Percentiles rank a stretch among this genome's conserved stretches.
Evolutionary conservation across 2,888 invertebrate genomes (phyloP).

Genomic region (Pollenia griseotomentosa): DNA sequence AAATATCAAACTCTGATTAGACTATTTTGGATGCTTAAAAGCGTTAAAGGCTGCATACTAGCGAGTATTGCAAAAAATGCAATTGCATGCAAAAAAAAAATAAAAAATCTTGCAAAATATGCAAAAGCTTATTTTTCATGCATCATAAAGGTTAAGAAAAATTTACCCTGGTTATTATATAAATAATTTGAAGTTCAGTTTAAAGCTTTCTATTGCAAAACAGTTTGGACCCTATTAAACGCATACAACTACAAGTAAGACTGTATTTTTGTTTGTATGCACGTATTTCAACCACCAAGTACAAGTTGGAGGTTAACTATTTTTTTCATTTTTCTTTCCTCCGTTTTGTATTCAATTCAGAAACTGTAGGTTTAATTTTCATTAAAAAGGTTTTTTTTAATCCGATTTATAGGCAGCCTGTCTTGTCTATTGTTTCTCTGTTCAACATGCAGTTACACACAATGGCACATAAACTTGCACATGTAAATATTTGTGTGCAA

Average conservation of each 20-base stretch:
- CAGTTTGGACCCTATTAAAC: background rate
- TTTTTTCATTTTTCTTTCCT: conserved; percentile 30
- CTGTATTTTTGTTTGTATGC: background rate
- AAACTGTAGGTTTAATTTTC: conserved; percentile 58
- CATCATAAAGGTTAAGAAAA: too few species aligned
- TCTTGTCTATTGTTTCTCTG: conserved; percentile 46
- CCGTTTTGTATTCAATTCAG: conserved; percentile 56
- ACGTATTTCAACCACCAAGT: conserved; percentile 50
- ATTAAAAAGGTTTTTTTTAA: conserved; percentile 69
- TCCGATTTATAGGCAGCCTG: conserved; percentile 67
- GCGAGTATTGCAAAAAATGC: too few species aligned
- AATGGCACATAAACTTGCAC: conserved; percentile 20
- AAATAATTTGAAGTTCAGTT: too few species aligned
- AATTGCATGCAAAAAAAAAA: too few species aligned
- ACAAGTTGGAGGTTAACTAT: conserved; percentile 60
- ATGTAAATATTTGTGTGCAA: conserved; percentile 17
- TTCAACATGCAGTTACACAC: conserved; percentile 21
- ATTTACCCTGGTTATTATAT: too few species aligned
- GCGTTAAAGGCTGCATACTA: too few species aligned
- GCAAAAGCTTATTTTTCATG: too few species aligned
- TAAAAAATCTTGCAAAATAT: too few species aligned
- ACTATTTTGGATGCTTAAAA: too few species aligned
- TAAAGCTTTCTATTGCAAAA: background rate
- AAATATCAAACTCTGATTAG: too few species aligned
- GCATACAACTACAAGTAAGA: background rate